Percentiles rank a stretch among this genome's conserved stretches.
Conservation (phyloP, 2,797 vertebrate genomes). For the Notolabrus celidotus region DNA sequence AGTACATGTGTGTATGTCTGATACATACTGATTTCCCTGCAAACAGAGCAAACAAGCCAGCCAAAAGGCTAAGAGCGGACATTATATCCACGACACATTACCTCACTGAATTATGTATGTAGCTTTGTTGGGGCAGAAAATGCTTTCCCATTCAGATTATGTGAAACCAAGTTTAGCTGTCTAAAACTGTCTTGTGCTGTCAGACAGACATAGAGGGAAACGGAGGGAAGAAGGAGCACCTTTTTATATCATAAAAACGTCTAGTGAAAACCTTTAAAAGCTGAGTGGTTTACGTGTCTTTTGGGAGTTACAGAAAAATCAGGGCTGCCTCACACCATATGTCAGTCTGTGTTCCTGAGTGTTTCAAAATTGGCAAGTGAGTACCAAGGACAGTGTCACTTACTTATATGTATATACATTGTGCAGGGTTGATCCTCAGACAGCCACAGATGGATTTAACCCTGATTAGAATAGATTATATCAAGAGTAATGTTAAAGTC, state of each 20-base stretch:
- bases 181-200: constrained; percentile 22
- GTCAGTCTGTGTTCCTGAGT: neutral
- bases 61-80: constrained; percentile 55
- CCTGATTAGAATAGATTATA: too few species aligned
- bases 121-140: constrained; percentile 39
- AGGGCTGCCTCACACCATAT: constrained; percentile 31
- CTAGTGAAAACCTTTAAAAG: constrained; percentile 20
- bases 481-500: too few species aligned
- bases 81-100: constrained; percentile 44
- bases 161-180: constrained; percentile 41
- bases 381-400: too few species aligned
- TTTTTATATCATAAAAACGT: constrained; percentile 34
- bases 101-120: constrained; percentile 53
- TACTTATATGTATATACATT: too few species aligned
- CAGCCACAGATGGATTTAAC: too few species aligned
- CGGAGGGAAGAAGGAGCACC: constrained; percentile 5
- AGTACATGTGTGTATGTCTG: neutral
- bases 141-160: constrained; percentile 37
- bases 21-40: constrained; percentile 18
- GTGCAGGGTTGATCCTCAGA: too few species aligned
- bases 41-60: constrained; percentile 32
- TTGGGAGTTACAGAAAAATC: constrained; percentile 17
- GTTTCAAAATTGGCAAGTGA: constrained; percentile 1
- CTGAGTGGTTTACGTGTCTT: constrained; percentile 13
- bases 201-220: constrained; percentile 16